phyloP scores from a whole-genome alignment of 2,888 invertebrate genomes.

The Microctonus brassicae region DNA sequence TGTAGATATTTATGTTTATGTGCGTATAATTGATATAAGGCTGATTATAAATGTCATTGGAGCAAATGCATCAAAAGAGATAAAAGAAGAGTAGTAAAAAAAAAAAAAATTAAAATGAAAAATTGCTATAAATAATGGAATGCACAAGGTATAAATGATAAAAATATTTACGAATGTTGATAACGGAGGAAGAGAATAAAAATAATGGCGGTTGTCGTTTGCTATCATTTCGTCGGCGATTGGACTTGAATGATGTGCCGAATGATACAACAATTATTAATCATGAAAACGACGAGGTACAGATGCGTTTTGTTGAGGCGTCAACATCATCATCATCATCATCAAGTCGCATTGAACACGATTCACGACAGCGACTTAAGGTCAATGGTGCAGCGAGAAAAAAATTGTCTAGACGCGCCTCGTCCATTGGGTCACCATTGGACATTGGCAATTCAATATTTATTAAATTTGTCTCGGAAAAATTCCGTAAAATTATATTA shows the following conservation, averaged over 20 bases:
- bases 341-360: constrained; percentile 6
- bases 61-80: constrained; percentile 27
- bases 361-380: constrained; percentile 28
- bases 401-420: constrained; percentile 15
- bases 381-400: constrained; percentile 5
- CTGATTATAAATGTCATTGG: constrained; percentile 9
- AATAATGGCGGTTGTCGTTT: constrained; percentile 65
- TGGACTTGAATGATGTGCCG: constrained; percentile 20
- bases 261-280: not conserved
- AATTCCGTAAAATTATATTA: constrained; percentile 14
- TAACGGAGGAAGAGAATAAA: constrained; percentile 60
- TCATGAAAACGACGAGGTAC: not conserved
- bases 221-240: constrained; percentile 57
- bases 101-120: constrained; percentile 14
- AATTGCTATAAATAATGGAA: constrained; percentile 42
- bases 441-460: constrained; percentile 32
- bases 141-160: constrained; percentile 28
- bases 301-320: constrained; percentile 10
- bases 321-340: not conserved
- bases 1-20: not conserved
- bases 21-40: not conserved
- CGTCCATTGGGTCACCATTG: constrained; percentile 28
- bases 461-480: constrained; percentile 27
- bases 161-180: constrained; percentile 60
- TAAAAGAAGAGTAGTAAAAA: not conserved